These are phyloP conservation scores for Arrhopalites spinosus DNA, from an alignment of 2,888 invertebrate genomes.

Conservation along the genomic window DNA sequence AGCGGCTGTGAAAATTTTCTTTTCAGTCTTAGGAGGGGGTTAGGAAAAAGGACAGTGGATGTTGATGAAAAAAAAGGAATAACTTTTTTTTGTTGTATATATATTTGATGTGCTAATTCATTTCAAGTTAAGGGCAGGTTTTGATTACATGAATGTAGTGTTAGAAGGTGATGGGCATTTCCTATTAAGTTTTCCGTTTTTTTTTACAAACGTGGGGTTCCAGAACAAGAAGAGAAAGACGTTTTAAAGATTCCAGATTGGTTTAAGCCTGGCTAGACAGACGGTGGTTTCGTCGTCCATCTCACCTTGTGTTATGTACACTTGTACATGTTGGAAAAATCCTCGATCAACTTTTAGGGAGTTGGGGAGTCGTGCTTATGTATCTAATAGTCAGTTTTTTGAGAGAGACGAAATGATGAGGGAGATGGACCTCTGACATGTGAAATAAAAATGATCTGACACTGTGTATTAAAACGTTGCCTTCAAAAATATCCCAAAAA, in stretches of 20 bases:
- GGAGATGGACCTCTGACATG: conserved; percentile 32
- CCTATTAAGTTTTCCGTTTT: conserved; percentile 41
- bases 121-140: conserved; percentile 41
- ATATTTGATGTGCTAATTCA: conserved; percentile 36
- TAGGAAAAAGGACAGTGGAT: background rate
- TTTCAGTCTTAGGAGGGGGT: conserved; percentile 1
- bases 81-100: background rate
- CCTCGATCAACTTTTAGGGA: conserved; percentile 35
- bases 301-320: background rate
- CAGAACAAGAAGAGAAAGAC: conserved; percentile 21
- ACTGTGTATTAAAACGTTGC: conserved; percentile 27
- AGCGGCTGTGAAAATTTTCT: conserved; percentile 32
- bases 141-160: conserved; percentile 41
- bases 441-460: conserved; percentile 34
- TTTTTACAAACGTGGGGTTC: conserved; percentile 33
- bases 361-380: conserved; percentile 16
- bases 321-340: conserved; percentile 22
- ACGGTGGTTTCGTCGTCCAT: too few species aligned
- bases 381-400: conserved; percentile 4
- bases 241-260: conserved; percentile 30
- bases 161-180: conserved; percentile 46
- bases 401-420: conserved; percentile 16
- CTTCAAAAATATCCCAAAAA: conserved; percentile 35
- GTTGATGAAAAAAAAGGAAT: conserved; percentile 3
- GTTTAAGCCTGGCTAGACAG: conserved; percentile 7